phyloP scores from a whole-genome alignment of 2,113 vertebrate genomes.

The Mastomys coucha region DNA sequence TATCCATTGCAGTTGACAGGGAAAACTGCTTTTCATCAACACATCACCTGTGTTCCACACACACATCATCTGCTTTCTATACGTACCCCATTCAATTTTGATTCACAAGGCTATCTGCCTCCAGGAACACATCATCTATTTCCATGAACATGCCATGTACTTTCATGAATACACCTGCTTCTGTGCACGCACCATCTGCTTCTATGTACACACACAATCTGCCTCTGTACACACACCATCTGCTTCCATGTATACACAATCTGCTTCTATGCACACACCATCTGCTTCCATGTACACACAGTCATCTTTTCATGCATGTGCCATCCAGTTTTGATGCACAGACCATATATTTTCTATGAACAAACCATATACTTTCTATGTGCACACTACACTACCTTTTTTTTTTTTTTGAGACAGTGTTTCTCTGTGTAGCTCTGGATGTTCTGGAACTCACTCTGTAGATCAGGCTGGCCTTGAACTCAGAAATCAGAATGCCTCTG shows the following conservation, averaged over 20 bases:
- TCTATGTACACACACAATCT: too few relatives aligned
- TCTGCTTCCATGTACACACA: neutral
- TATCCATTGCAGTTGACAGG: neutral
- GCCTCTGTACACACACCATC: neutral
- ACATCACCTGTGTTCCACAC: neutral
- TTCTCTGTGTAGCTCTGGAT: too few relatives aligned
- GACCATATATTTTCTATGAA: neutral
- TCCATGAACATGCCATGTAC: neutral
- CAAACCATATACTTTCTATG: neutral
- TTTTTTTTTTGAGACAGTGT: too few relatives aligned
- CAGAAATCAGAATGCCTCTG: too few relatives aligned
- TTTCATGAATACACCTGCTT: neutral
- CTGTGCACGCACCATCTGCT: neutral
- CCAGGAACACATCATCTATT: neutral
- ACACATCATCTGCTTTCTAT: neutral
- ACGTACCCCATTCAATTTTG: neutral
- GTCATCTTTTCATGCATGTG: neutral
- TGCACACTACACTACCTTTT: neutral
- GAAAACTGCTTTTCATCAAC: neutral
- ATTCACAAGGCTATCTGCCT: neutral
- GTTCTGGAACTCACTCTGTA: too few relatives aligned
- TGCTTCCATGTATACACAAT: neutral
- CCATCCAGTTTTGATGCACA: neutral
- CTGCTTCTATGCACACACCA: neutral
- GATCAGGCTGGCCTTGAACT: too few relatives aligned